phyloP scores from a whole-genome alignment of 2,797 vertebrate species.

The Otolemur crassicaudatus region DNA sequence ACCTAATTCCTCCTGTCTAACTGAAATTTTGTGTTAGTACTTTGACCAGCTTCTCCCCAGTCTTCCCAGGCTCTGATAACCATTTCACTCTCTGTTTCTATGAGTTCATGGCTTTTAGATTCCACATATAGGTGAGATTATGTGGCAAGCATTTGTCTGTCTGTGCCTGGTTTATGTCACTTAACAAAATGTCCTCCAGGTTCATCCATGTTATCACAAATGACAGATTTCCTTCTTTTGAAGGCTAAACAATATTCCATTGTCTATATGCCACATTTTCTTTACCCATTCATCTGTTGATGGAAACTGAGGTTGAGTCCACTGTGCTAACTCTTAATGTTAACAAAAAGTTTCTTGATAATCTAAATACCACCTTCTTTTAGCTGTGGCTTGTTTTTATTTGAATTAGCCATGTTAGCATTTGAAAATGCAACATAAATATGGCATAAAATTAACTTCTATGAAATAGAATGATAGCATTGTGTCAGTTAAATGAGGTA shows the following conservation, averaged over 20 bases:
- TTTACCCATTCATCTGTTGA: neutral
- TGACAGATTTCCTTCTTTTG: neutral
- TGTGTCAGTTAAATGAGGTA: conserved; percentile 19
- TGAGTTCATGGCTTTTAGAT: neutral
- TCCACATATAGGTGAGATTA: neutral
- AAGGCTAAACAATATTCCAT: neutral
- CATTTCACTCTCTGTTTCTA: neutral
- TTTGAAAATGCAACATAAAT: conserved; percentile 59
- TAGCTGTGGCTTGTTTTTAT: conserved; percentile 51
- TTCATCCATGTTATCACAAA: neutral
- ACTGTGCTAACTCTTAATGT: conserved; percentile 22
- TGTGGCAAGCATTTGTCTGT: neutral
- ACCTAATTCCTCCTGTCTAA: neutral
- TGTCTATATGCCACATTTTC: neutral
- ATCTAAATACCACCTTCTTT: conserved; percentile 47
- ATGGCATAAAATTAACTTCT: conserved; percentile 42
- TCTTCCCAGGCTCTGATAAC: neutral
- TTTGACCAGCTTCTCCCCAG: neutral
- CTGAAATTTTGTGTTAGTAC: neutral
- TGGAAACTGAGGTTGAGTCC: neutral
- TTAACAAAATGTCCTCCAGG: neutral
- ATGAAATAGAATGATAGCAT: neutral
- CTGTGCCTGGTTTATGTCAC: conserved; percentile 11
- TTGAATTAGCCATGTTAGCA: conserved; percentile 39
- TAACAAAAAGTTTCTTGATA: conserved; percentile 52